Conservation (phyloP, 2,797 vertebrate species). For the Danio tinwini region DNA sequence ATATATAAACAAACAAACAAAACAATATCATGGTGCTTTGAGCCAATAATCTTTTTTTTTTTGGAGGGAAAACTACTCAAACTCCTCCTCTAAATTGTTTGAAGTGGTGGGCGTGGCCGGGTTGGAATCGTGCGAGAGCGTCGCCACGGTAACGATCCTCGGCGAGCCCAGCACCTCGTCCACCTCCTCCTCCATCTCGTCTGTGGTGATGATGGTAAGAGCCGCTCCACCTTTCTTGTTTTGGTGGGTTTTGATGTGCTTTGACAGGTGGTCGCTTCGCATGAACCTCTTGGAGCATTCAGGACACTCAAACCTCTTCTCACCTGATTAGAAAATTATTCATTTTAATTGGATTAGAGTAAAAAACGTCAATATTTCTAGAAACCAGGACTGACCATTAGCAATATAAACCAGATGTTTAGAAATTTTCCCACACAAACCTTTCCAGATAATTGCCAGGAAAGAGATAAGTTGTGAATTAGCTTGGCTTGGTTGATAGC, state of each 20-base stretch:
- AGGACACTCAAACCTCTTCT: conserved; percentile 97
- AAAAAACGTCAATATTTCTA: not conserved
- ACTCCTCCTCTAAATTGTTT: conserved; percentile 92
- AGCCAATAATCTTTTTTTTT: not conserved
- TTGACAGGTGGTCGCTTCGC: conserved; percentile 98
- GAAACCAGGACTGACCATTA: too few species aligned
- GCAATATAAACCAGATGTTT: too few species aligned
- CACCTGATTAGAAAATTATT: conserved; percentile 77
- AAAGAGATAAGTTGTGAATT: too few species aligned
- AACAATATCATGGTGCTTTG: conserved; percentile 57
- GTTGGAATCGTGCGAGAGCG: conserved; percentile 92
- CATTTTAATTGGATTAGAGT: not conserved
- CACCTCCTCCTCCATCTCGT: conserved; percentile 94
- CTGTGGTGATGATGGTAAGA: conserved; percentile 96
- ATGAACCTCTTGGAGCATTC: conserved; percentile 99
- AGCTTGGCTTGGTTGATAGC: too few species aligned
- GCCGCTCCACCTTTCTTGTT: conserved; percentile 96
- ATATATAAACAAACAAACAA: conserved; percentile 46
- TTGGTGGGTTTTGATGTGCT: conserved; percentile 99
- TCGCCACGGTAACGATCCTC: conserved; percentile 93
- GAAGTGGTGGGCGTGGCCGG: conserved; percentile 94
- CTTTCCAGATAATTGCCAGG: too few species aligned
- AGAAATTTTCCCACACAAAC: too few species aligned
- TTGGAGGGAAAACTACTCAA: conserved; percentile 67
- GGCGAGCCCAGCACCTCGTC: conserved; percentile 90